These are phyloP conservation scores for Empidonax alnorum DNA, from an alignment of 2,113 vertebrate species.

Conservation along the genomic window DNA sequence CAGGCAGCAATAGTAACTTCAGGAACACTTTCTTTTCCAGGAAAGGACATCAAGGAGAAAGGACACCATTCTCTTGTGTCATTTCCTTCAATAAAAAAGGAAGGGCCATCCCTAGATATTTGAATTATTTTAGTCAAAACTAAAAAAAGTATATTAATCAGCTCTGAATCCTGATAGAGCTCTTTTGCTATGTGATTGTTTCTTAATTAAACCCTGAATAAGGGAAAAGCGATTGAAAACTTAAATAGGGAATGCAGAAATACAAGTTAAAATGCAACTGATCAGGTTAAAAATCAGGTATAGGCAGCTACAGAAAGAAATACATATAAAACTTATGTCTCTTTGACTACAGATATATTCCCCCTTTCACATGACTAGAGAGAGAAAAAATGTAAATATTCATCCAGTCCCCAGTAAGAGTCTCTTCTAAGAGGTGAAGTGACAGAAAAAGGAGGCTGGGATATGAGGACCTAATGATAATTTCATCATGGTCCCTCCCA, in stretches of 20 bases:
- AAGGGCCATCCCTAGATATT: not conserved
- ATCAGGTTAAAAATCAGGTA: not conserved
- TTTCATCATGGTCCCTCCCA: not conserved
- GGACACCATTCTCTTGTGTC: not conserved
- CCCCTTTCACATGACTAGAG: not conserved
- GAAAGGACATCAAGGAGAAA: not conserved
- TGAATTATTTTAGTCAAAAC: not conserved
- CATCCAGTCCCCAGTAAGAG: not conserved
- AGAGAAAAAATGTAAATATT: not conserved
- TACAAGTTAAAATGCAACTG: not conserved
- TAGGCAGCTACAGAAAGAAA: not conserved
- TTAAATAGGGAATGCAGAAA: not conserved
- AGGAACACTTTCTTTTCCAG: not conserved
- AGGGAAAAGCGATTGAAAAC: not conserved
- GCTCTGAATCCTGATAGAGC: not conserved
- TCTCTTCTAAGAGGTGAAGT: not conserved
- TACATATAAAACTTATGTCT: not conserved
- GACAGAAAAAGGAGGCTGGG: not conserved
- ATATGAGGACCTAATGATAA: not conserved
- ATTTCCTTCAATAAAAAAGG: constrained; percentile 31
- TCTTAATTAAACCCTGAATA: not conserved
- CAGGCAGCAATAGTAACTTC: not conserved
- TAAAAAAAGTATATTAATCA: not conserved
- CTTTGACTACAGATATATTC: not conserved
- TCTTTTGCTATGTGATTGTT: not conserved